Evolutionary conservation across 1,140 invertebrate species (phyloP).

Genomic region (Cotesia chilonis): DNA sequence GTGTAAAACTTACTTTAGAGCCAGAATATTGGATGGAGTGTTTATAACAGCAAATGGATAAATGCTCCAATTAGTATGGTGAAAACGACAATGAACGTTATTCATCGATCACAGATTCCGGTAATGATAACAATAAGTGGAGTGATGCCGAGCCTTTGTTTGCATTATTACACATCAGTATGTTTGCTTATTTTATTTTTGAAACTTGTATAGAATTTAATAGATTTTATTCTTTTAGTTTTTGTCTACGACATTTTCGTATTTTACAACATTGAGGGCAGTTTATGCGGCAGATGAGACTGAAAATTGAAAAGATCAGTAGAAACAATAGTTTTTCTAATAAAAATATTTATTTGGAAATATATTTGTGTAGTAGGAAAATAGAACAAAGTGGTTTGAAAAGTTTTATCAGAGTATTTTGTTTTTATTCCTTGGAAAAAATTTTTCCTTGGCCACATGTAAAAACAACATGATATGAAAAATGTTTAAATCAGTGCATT

Average conservation of each 20-base stretch:
- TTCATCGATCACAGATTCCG: slow-evolving; percentile 42
- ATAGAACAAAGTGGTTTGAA: too few species aligned
- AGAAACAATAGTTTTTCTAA: not conserved
- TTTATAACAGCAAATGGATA: slow-evolving; percentile 39
- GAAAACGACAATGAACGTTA: slow-evolving; percentile 32
- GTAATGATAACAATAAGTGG: slow-evolving; percentile 30
- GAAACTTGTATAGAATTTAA: too few species aligned
- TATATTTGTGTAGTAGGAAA: too few species aligned
- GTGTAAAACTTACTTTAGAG: slow-evolving; percentile 18
- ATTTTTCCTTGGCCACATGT: too few species aligned
- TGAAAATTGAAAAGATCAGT: not conserved
- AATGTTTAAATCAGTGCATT: too few species aligned
- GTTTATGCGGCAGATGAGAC: not conserved
- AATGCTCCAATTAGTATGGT: slow-evolving; percentile 11
- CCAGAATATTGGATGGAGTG: slow-evolving; percentile 28
- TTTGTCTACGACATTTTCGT: not conserved
- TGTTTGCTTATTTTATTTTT: too few species aligned
- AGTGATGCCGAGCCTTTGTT: slow-evolving; percentile 42
- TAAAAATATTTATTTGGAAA: too few species aligned
- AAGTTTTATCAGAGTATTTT: too few species aligned
- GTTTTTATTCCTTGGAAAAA: too few species aligned
- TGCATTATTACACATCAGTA: not conserved
- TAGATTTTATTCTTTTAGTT: not conserved
- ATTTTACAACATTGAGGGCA: slow-evolving; percentile 1
- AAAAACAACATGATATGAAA: too few species aligned